Conservation (phyloP, 1,140 invertebrate species). For the silkworm (Bombyx mori) region ASM3026992v2 NC_085117.1:20099501-20100000, state of each 20-base stretch:
- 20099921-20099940: constrained; percentile 11
- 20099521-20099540: constrained; percentile 38
- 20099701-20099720: constrained; percentile 43
- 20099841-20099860: constrained; percentile 35
- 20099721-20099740: constrained; percentile 29
- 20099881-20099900: constrained; percentile 26
- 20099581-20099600: constrained; percentile 18
- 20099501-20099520: constrained; percentile 38
- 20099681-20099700: constrained; percentile 33
- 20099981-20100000: constrained; percentile 24
- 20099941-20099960: constrained; percentile 25
- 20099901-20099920: constrained; percentile 31
- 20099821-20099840: constrained; percentile 28
- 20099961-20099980: constrained; percentile 23
- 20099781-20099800: constrained; percentile 45
- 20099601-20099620: constrained; percentile 24
- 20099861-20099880: constrained; percentile 41
- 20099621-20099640: constrained; percentile 24
- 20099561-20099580: constrained; percentile 35
- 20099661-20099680: constrained; percentile 45
- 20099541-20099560: constrained; percentile 27
- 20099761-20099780: constrained; percentile 30
- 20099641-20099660: constrained; percentile 38
- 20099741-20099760: constrained; percentile 36
- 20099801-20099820: constrained; percentile 45